Percentiles rank a stretch among this genome's conserved stretches.
Evolutionary conservation across 2,888 invertebrate genomes (phyloP).

Genomic region (Meghimatium bilineatum): DNA sequence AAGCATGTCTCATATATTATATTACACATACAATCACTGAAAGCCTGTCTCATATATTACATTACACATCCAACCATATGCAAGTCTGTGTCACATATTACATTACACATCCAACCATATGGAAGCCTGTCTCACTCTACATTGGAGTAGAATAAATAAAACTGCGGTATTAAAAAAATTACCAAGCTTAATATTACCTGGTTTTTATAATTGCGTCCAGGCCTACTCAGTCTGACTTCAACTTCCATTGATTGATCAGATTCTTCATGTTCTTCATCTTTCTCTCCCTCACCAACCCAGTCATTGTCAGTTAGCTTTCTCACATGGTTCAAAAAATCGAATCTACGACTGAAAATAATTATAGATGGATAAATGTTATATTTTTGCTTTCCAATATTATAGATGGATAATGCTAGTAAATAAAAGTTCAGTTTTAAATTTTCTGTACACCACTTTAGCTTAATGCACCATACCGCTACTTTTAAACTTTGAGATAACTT

Average conservation of each 20-base stretch:
- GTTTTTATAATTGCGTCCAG: constrained; percentile 72
- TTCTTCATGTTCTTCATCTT: constrained; percentile 55
- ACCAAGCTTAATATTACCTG: constrained; percentile 61
- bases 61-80: no score
- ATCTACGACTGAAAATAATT: constrained; percentile 66
- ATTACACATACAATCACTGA: no score
- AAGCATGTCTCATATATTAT: no score
- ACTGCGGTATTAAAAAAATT: not conserved
- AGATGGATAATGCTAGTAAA: no score
- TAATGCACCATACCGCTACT: no score
- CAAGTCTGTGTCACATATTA: no score
- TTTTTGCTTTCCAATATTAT: not conserved
- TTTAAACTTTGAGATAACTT: no score
- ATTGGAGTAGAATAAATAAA: not conserved
- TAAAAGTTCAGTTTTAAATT: not conserved
- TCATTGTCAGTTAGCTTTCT: constrained; percentile 60
- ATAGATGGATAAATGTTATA: not conserved
- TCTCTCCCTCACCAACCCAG: constrained; percentile 51
- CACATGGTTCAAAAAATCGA: constrained; percentile 69
- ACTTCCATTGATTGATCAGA: constrained; percentile 56
- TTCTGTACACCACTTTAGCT: no score
- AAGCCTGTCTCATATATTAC: no score
- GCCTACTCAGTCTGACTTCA: constrained; percentile 57
- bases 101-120: no score
- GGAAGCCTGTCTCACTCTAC: no score